phyloP scores from a whole-genome alignment of 2,888 invertebrate genomes.

The Drosophila multiciliata region DNA sequence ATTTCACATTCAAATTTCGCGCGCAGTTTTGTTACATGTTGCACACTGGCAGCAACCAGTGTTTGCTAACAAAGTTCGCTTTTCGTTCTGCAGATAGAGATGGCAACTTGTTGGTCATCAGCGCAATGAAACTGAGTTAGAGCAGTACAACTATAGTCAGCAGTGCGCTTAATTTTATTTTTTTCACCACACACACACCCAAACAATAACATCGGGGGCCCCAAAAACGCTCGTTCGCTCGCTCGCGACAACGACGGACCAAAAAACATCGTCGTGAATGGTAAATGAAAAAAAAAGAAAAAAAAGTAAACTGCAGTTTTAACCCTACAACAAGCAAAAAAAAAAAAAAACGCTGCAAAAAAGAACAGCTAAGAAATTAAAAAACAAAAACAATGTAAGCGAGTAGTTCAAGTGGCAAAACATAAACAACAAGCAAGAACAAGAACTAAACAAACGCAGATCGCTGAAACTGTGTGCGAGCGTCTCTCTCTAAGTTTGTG shows the following conservation, averaged over 20 bases:
- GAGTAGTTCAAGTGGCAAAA: conserved; percentile 75
- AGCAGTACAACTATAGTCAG: conserved; percentile 40
- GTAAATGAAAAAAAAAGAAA: conserved; percentile 60
- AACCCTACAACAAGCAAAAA: conserved; percentile 66
- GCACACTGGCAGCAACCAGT: conserved; percentile 36
- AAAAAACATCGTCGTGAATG: conserved; percentile 76
- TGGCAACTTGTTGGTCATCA: background rate
- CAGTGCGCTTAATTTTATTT: conserved; percentile 36
- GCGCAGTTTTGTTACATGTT: conserved; percentile 16
- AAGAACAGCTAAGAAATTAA: conserved; percentile 65
- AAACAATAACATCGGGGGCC: conserved; percentile 74
- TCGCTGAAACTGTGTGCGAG: conserved; percentile 38
- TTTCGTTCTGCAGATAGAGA: conserved; percentile 46
- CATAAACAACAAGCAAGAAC: conserved; percentile 69
- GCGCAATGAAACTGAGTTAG: conserved; percentile 8
- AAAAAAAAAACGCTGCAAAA: conserved; percentile 19
- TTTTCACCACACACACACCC: conserved; percentile 54
- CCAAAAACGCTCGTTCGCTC: conserved; percentile 69
- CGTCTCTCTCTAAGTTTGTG: conserved; percentile 16
- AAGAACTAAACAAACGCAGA: conserved; percentile 63
- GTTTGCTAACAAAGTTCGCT: conserved; percentile 32
- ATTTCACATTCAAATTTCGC: conserved; percentile 38
- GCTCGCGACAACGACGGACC: conserved; percentile 62
- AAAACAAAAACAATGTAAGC: conserved; percentile 65
- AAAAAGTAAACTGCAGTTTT: conserved; percentile 66